A percentile compares a stretch with the other conserved stretches of the same genome.
Evolutionary conservation across 2,888 invertebrate species (phyloP).

Genomic region (Trichopoda pennipes): DNA sequence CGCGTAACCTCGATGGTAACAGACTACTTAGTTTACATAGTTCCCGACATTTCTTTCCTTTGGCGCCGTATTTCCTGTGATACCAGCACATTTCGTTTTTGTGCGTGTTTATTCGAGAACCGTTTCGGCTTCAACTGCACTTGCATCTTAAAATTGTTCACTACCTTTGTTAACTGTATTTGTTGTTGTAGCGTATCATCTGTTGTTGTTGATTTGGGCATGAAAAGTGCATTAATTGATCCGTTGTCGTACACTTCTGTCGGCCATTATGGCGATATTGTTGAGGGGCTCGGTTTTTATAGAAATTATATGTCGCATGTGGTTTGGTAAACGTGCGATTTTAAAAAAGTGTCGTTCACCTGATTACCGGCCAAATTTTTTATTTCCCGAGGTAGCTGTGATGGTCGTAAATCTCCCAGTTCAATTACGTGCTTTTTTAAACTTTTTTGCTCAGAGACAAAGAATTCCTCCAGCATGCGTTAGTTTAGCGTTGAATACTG

Average conservation of each 20-base stretch:
- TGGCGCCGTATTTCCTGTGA: slow-evolving; percentile 42
- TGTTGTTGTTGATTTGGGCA: slow-evolving; percentile 8
- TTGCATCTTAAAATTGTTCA: slow-evolving; percentile 5
- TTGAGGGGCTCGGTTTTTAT: slow-evolving; percentile 63
- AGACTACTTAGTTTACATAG: slow-evolving; percentile 18
- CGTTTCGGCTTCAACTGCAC: not conserved
- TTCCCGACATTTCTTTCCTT: slow-evolving; percentile 15
- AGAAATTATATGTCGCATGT: slow-evolving; percentile 68
- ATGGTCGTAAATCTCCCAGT: slow-evolving; percentile 71
- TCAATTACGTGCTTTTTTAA: slow-evolving; percentile 69
- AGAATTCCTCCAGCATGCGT: slow-evolving; percentile 67
- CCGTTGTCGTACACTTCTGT: slow-evolving; percentile 61
- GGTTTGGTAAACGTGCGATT: slow-evolving; percentile 68
- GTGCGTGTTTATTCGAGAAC: not conserved
- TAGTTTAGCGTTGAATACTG: slow-evolving; percentile 68
- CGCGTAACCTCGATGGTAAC: slow-evolving; percentile 14
- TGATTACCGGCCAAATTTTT: slow-evolving; percentile 65
- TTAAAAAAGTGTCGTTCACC: slow-evolving; percentile 68
- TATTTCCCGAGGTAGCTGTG: slow-evolving; percentile 71
- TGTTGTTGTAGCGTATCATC: slow-evolving; percentile 48
- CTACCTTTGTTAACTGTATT: slow-evolving; percentile 18
- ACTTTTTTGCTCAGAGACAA: slow-evolving; percentile 70
- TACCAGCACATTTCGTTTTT: slow-evolving; percentile 49
- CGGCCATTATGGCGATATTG: slow-evolving; percentile 60
- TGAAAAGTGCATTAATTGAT: slow-evolving; percentile 6